Percentiles rank a stretch among this genome's conserved stretches.
Evolutionary conservation across 1,140 invertebrate species (phyloP).

Genomic region (Venustaconcha ellipsiformis): DNA sequence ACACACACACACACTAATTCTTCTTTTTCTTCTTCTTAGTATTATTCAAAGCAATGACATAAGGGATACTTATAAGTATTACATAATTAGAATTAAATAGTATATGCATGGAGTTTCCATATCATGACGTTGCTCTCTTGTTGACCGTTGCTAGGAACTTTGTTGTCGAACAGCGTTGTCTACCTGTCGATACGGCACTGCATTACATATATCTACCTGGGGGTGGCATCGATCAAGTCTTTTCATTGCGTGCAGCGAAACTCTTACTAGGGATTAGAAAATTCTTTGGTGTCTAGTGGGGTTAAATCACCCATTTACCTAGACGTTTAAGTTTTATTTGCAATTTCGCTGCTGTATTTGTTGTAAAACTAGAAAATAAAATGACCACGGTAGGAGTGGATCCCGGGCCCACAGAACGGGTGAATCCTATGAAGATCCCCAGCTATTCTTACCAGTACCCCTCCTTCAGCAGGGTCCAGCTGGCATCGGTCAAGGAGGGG

Average conservation of each 20-base stretch:
- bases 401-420: constrained; percentile 35
- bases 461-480: constrained; percentile 53
- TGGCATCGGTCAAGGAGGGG: constrained; percentile 64
- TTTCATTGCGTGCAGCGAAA: neutral
- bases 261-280: neutral
- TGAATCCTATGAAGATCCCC: constrained; percentile 58
- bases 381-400: constrained; percentile 62
- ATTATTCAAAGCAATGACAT: no score
- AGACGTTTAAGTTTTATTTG: neutral
- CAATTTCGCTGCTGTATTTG: neutral
- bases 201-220: neutral
- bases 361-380: constrained; percentile 35
- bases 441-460: constrained; percentile 64
- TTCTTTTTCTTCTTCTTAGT: no score
- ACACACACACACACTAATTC: no score
- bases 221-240: no score
- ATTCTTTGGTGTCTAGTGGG: neutral
- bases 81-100: no score
- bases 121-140: constrained; percentile 4
- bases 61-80: no score
- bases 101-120: no score
- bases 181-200: neutral
- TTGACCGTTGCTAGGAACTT: constrained; percentile 23
- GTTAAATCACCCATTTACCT: neutral
- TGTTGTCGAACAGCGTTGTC: constrained; percentile 1